A percentile compares a stretch with the other conserved stretches of the same genome.
Conservation (phyloP, 2,797 vertebrate species). For the Urosaurus nigricauda region DNA sequence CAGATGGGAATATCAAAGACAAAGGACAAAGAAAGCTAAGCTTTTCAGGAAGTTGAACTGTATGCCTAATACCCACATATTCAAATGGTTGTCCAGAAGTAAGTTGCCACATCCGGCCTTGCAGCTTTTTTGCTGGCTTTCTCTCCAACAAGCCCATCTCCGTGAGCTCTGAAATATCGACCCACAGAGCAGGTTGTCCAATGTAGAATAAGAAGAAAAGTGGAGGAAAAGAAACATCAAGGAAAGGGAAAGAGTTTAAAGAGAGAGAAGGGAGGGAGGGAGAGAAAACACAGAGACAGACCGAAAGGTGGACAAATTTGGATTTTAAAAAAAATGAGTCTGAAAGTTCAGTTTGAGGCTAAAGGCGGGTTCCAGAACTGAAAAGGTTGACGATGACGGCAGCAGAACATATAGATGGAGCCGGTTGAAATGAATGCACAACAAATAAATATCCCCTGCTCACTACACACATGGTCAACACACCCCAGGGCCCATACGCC, state of each 20-base stretch:
- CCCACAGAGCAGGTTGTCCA: not conserved
- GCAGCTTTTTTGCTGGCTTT: not conserved
- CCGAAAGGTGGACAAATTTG: not conserved
- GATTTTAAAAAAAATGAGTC: not conserved
- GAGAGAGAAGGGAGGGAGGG: too few species aligned
- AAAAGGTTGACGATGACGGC: not conserved
- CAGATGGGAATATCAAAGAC: not conserved
- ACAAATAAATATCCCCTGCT: not conserved
- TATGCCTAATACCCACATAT: not conserved
- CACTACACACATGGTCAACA: conserved; percentile 9
- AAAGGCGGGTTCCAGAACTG: not conserved
- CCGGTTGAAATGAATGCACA: not conserved
- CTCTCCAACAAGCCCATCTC: not conserved
- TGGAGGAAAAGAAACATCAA: not conserved
- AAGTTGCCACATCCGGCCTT: not conserved
- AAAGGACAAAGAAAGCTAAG: not conserved
- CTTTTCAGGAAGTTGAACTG: not conserved
- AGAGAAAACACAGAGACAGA: too few species aligned
- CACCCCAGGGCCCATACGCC: not conserved
- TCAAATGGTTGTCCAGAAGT: not conserved
- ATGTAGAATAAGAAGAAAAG: not conserved
- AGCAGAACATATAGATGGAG: not conserved
- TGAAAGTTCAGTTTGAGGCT: not conserved
- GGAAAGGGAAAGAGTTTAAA: not conserved
- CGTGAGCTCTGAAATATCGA: not conserved